phyloP scores from a whole-genome alignment of 1,140 invertebrate species.

The Saccostrea glomerata region DNA sequence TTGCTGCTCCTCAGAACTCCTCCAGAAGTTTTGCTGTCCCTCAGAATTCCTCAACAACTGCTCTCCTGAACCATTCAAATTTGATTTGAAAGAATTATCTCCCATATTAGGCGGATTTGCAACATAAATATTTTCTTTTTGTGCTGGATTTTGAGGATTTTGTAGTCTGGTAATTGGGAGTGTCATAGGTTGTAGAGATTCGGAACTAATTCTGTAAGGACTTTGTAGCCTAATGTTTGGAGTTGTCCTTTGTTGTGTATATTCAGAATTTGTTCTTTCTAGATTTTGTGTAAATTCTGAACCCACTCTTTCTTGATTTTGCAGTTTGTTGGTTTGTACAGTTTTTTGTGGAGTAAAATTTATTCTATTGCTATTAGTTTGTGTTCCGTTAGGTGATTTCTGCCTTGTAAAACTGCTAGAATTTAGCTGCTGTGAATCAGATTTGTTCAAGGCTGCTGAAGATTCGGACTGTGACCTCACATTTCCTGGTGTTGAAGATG shows the following conservation, averaged over 20 bases:
- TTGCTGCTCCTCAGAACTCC: not conserved
- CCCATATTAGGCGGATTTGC: not conserved
- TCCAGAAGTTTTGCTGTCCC: not conserved
- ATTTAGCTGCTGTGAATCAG: not conserved
- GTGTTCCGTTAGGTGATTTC: not conserved
- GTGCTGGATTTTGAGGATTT: not conserved
- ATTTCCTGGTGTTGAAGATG: not conserved
- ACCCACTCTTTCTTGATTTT: not conserved
- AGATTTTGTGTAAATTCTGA: not conserved
- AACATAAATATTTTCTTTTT: not conserved
- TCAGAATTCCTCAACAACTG: not conserved
- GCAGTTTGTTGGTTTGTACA: not conserved
- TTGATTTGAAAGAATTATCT: not conserved
- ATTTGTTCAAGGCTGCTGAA: not conserved
- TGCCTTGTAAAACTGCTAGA: not conserved
- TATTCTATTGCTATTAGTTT: conserved; percentile 11
- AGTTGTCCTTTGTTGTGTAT: not conserved
- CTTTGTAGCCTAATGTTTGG: not conserved
- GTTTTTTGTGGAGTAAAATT: not conserved
- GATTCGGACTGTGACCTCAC: conserved; percentile 42
- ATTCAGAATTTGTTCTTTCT: not conserved
- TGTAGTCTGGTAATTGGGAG: not conserved
- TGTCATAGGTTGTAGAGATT: not conserved
- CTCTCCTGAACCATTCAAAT: not conserved
- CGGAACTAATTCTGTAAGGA: not conserved